Evolutionary conservation across 37 sponge, comb jelly and placozoan genomes (phyloP).

Genomic region (Lycopodina hypogea): DNA sequence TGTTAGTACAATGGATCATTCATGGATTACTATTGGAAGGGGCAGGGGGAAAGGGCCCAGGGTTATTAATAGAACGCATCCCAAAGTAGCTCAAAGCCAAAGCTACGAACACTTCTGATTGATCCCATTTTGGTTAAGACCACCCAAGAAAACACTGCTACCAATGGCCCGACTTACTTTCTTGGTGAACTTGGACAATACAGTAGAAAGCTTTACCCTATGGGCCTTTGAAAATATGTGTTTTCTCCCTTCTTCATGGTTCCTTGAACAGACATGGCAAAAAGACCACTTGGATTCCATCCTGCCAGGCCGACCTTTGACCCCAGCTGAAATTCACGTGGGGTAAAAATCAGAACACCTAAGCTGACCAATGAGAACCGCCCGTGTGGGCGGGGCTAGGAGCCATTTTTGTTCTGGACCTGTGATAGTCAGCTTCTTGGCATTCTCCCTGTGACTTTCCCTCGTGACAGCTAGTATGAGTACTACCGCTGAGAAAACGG

Average conservation of each 20-base stretch:
- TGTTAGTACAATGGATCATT: too few relatives aligned
- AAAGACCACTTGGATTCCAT: slow-evolving; percentile 13
- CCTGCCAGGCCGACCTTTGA: slow-evolving; percentile 3
- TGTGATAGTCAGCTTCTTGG: slow-evolving; percentile 24
- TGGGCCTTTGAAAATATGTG: slow-evolving; percentile 73
- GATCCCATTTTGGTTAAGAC: too few relatives aligned
- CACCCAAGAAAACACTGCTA: too few relatives aligned
- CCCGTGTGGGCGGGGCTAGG: neutral
- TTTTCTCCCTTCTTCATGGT: slow-evolving; percentile 68
- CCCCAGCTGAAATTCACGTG: slow-evolving; percentile 2
- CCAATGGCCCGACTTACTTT: too few relatives aligned
- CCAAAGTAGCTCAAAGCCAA: too few relatives aligned
- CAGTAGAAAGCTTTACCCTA: slow-evolving; percentile 12
- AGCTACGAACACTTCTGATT: too few relatives aligned
- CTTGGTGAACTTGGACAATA: slow-evolving; percentile 55
- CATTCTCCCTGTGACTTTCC: slow-evolving; percentile 24
- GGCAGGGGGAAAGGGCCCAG: too few relatives aligned
- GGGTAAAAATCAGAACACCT: neutral
- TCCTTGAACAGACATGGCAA: slow-evolving; percentile 58
- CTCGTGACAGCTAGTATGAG: slow-evolving; percentile 30
- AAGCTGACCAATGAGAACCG: slow-evolving; percentile 23
- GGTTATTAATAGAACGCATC: too few relatives aligned
- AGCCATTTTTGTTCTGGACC: slow-evolving; percentile 10
- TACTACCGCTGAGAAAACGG: slow-evolving; percentile 13
- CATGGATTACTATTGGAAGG: too few relatives aligned